Evolutionary conservation across 1,140 invertebrate species (phyloP).

Genomic region (Caerostris extrusa): DNA sequence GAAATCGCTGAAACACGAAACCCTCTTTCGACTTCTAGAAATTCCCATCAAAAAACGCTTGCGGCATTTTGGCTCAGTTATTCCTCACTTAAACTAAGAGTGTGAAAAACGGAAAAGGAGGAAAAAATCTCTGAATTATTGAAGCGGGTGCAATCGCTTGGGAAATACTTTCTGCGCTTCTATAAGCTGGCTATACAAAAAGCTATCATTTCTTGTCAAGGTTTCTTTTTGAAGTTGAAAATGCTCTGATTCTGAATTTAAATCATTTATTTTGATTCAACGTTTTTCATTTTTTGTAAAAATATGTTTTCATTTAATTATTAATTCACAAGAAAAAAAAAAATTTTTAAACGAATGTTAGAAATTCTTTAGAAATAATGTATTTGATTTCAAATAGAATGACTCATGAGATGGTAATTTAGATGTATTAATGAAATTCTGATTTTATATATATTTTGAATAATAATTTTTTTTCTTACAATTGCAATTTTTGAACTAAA

Average conservation of each 20-base stretch:
- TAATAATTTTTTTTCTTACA: too few species aligned
- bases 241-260: background rate
- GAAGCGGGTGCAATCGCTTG: background rate
- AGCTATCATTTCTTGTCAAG: background rate
- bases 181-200: background rate
- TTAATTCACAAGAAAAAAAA: background rate
- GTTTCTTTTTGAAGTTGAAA: background rate
- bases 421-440: too few species aligned
- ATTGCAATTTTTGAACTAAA: too few species aligned
- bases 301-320: background rate
- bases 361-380: too few species aligned
- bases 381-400: too few species aligned
- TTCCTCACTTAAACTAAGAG: too few species aligned
- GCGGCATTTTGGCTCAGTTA: background rate
- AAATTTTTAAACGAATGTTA: too few species aligned
- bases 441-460: too few species aligned
- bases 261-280: background rate
- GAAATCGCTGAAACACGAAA: background rate
- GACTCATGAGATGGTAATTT: too few species aligned
- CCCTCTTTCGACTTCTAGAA: background rate
- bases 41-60: background rate
- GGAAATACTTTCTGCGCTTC: background rate
- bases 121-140: background rate
- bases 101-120: background rate
- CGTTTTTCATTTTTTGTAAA: background rate